phyloP scores from a whole-genome alignment of 2,888 invertebrate genomes.

The Hypolimnas misippus region DNA sequence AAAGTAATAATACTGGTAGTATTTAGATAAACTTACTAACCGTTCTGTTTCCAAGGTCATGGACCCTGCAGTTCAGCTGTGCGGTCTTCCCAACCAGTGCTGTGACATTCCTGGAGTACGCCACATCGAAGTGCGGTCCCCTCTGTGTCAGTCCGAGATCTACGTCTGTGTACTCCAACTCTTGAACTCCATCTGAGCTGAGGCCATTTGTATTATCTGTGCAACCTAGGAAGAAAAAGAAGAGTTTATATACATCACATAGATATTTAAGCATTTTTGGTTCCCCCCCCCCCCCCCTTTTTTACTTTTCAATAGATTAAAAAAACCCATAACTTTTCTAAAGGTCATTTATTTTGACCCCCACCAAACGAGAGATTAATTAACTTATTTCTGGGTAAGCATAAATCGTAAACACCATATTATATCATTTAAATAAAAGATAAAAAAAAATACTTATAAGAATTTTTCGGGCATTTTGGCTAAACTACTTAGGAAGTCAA shows the following conservation, averaged over 20 bases:
- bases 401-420: too few species aligned
- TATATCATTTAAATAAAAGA: too few species aligned
- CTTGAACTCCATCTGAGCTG: constrained; percentile 65
- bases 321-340: too few species aligned
- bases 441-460: too few species aligned
- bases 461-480: background rate
- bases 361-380: too few species aligned
- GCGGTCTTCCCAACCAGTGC: constrained; percentile 91
- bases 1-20: too few species aligned
- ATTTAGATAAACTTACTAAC: constrained; percentile 73
- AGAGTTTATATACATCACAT: background rate
- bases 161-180: constrained; percentile 73
- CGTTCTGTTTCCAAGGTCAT: constrained; percentile 90
- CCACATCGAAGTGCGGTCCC: constrained; percentile 89
- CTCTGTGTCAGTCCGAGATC: constrained; percentile 78
- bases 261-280: too few species aligned
- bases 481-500: too few species aligned
- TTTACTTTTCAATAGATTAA: too few species aligned
- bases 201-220: constrained; percentile 73
- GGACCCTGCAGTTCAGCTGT: constrained; percentile 89
- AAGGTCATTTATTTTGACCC: too few species aligned
- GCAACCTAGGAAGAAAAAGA: constrained; percentile 59
- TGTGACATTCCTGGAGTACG: constrained; percentile 89
- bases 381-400: too few species aligned
- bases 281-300: too few species aligned